These are phyloP conservation scores for Argyrosomus japonicus DNA, from an alignment of 2,113 vertebrate genomes.

Conservation along the genomic window DNA sequence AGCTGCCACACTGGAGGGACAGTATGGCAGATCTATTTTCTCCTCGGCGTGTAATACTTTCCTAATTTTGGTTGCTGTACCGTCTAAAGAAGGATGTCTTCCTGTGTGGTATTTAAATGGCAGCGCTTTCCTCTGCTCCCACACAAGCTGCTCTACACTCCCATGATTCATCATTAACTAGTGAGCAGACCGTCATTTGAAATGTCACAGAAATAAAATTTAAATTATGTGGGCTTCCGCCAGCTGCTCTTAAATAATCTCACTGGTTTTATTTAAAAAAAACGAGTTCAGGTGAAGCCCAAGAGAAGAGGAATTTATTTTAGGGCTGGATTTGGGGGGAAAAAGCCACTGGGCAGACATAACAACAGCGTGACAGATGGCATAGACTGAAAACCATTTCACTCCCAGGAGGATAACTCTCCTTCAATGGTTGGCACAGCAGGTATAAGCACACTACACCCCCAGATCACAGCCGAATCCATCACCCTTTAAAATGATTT, in stretches of 20 bases:
- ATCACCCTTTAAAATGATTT: slow-evolving; percentile 23
- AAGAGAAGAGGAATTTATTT: neutral
- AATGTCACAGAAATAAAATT: slow-evolving; percentile 26
- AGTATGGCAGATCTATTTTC: slow-evolving; percentile 44
- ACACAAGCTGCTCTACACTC: slow-evolving; percentile 8
- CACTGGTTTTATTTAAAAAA: no score
- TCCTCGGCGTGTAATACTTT: slow-evolving; percentile 44
- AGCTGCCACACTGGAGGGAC: slow-evolving; percentile 8
- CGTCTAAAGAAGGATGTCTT: slow-evolving; percentile 19
- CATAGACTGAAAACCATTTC: neutral
- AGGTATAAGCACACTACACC: slow-evolving; percentile 24
- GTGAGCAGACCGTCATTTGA: neutral
- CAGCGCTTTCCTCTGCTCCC: neutral
- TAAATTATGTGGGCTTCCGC: neutral
- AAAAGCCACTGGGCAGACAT: neutral
- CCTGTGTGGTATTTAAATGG: slow-evolving; percentile 22
- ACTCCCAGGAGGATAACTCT: neutral
- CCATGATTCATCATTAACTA: slow-evolving; percentile 23
- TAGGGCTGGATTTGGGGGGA: neutral
- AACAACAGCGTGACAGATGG: slow-evolving; percentile 25
- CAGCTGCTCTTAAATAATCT: slow-evolving; percentile 28
- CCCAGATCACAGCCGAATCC: slow-evolving; percentile 13
- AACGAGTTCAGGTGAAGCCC: neutral
- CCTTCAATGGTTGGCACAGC: slow-evolving; percentile 28
- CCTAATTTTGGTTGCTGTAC: slow-evolving; percentile 27